A percentile compares a stretch with the other conserved stretches of the same genome.
These are phyloP conservation scores for Coregonus ussuriensis DNA, from an alignment of 2,797 vertebrate genomes.

Conservation along the genomic window DNA sequence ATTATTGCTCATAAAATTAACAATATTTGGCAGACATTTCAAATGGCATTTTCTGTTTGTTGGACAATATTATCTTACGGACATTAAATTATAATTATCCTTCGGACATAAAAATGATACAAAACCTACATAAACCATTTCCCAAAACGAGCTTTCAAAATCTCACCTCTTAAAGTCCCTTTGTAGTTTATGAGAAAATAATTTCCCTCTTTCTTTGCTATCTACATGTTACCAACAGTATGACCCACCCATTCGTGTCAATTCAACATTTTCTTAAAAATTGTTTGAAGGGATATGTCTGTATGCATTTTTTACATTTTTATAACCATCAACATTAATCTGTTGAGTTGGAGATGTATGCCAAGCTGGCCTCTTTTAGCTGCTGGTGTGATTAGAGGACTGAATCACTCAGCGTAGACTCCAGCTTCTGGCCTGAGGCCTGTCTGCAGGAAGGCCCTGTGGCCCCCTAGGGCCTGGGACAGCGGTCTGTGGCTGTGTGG, in stretches of 20 bases:
- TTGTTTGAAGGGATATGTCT: constrained; percentile 56
- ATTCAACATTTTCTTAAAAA: constrained; percentile 42
- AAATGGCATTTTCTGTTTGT: constrained; percentile 50
- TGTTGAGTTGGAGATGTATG: constrained; percentile 30
- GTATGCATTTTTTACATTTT: background rate
- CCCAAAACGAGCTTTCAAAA: constrained; percentile 38
- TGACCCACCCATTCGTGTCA: constrained; percentile 41
- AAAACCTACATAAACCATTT: constrained; percentile 23
- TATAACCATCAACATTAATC: constrained; percentile 49
- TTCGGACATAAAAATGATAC: constrained; percentile 36
- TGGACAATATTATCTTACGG: background rate
- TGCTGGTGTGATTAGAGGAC: constrained; percentile 59
- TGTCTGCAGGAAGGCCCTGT: constrained; percentile 81
- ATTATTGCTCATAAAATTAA: constrained; percentile 64
- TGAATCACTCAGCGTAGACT: constrained; percentile 86
- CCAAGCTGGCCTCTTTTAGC: constrained; percentile 63
- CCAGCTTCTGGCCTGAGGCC: constrained; percentile 89
- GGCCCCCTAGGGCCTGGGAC: constrained; percentile 86
- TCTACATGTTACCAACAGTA: background rate
- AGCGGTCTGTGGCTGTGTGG: constrained; percentile 85
- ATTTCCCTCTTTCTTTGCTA: background rate
- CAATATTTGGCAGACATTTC: constrained; percentile 61
- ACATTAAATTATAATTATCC: constrained; percentile 31
- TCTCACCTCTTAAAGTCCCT: background rate
- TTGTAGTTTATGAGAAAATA: background rate